These are phyloP conservation scores for Benthosema pterotum DNA, from an alignment of 2,797 vertebrate species.

Conservation along the genomic window DNA sequence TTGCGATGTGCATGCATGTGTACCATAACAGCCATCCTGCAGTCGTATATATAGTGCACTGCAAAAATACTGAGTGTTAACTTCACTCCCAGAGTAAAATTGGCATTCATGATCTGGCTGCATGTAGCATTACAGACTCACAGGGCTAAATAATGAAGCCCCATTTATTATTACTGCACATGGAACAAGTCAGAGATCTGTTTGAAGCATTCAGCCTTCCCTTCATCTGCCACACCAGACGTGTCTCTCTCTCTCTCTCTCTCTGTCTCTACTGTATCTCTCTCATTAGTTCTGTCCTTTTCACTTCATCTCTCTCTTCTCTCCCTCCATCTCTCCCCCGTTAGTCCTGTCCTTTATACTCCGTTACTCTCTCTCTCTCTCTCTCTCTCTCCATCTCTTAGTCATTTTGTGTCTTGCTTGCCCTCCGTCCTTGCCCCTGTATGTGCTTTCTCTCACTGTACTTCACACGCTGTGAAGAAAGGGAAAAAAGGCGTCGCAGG, in stretches of 20 bases:
- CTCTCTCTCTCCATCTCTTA: slow-evolving; percentile 11
- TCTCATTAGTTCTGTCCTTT: slow-evolving; percentile 25
- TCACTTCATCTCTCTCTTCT: slow-evolving; percentile 21
- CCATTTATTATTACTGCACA: slow-evolving; percentile 67
- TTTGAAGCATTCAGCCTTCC: slow-evolving; percentile 57
- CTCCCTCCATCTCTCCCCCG: slow-evolving; percentile 9
- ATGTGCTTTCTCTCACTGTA: not conserved
- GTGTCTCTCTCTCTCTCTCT: slow-evolving; percentile 8
- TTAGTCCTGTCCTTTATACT: slow-evolving; percentile 10
- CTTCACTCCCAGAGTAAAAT: no score
- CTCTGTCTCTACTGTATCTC: slow-evolving; percentile 17
- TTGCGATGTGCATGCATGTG: not conserved
- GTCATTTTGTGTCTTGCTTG: not conserved
- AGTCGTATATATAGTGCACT: no score
- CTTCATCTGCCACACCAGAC: slow-evolving; percentile 35
- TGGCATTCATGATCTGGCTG: slow-evolving; percentile 28
- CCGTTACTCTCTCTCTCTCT: not conserved
- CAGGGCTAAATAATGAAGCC: slow-evolving; percentile 66
- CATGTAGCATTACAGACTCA: slow-evolving; percentile 50
- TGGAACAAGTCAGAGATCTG: slow-evolving; percentile 55
- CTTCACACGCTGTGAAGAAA: not conserved
- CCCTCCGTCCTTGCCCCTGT: not conserved
- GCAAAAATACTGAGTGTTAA: no score
- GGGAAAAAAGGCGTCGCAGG: no score
- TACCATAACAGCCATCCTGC: no score